phyloP scores from a whole-genome alignment of 2,888 invertebrate genomes.

The Clivina fossor region DNA sequence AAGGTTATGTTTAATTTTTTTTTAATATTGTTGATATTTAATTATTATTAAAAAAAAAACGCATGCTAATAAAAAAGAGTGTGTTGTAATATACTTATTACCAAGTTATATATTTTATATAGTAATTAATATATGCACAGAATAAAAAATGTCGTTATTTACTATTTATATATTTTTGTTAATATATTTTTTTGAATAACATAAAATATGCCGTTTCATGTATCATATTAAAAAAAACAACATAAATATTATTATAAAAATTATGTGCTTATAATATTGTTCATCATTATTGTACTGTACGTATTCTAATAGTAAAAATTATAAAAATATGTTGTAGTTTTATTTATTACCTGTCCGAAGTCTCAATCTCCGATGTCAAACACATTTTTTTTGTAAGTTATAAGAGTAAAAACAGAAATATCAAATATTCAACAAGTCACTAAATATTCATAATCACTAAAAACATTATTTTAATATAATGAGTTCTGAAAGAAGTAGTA shows the following conservation, averaged over 20 bases:
- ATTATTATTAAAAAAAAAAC: background rate
- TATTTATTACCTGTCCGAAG: too few relatives aligned
- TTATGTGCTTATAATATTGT: constrained; percentile 8
- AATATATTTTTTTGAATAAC: constrained; percentile 28
- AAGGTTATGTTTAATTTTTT: constrained; percentile 1
- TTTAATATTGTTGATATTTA: constrained; percentile 11
- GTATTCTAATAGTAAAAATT: background rate
- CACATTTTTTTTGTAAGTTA: too few relatives aligned
- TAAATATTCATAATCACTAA: too few relatives aligned
- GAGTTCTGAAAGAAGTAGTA: too few relatives aligned
- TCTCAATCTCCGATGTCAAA: too few relatives aligned
- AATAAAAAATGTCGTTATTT: constrained; percentile 24
- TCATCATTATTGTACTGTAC: background rate
- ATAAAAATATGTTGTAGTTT: too few relatives aligned
- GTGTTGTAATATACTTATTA: constrained; percentile 16
- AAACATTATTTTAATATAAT: too few relatives aligned
- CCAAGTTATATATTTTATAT: constrained; percentile 20
- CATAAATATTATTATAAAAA: constrained; percentile 8
- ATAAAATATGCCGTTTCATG: constrained; percentile 10
- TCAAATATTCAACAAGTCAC: too few relatives aligned
- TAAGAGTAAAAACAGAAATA: too few relatives aligned
- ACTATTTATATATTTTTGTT: constrained; percentile 30
- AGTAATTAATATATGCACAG: constrained; percentile 29
- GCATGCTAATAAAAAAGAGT: too few relatives aligned
- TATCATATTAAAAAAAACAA: constrained; percentile 7